Conservation (phyloP, 2,113 vertebrate species). For the Hirundichthys speculiger region DNA sequence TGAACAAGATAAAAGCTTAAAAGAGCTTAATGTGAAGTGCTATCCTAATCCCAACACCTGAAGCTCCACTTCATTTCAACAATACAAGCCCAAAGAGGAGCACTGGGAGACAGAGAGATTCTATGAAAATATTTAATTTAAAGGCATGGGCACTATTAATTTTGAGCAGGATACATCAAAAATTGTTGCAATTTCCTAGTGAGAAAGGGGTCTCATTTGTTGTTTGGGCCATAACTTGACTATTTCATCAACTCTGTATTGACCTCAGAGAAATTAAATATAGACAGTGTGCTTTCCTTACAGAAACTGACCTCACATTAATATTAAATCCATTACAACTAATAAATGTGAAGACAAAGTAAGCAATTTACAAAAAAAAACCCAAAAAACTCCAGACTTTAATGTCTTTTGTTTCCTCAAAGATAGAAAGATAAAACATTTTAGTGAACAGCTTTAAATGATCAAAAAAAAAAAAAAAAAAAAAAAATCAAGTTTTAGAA, state of each 20-base stretch:
- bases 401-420: not conserved
- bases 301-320: constrained; percentile 21
- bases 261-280: constrained; percentile 2
- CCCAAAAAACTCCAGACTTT: not conserved
- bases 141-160: too few species aligned
- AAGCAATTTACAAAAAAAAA: too few species aligned
- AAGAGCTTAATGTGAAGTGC: not conserved
- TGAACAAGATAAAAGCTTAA: constrained; percentile 23
- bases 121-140: too few species aligned
- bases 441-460: not conserved
- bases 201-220: too few species aligned
- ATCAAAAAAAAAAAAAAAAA: not conserved
- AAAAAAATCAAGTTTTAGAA: not conserved
- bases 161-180: too few species aligned
- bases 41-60: not conserved
- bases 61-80: not conserved
- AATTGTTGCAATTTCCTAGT: too few species aligned
- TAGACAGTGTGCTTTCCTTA: constrained; percentile 5
- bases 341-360: too few species aligned
- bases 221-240: not conserved
- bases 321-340: constrained; percentile 13
- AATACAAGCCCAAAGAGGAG: not conserved
- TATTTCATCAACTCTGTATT: not conserved
- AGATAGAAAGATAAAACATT: not conserved
- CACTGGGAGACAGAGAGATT: not conserved